Conservation (phyloP, 2,113 vertebrate genomes). For the Halcyon malimbica region DNA sequence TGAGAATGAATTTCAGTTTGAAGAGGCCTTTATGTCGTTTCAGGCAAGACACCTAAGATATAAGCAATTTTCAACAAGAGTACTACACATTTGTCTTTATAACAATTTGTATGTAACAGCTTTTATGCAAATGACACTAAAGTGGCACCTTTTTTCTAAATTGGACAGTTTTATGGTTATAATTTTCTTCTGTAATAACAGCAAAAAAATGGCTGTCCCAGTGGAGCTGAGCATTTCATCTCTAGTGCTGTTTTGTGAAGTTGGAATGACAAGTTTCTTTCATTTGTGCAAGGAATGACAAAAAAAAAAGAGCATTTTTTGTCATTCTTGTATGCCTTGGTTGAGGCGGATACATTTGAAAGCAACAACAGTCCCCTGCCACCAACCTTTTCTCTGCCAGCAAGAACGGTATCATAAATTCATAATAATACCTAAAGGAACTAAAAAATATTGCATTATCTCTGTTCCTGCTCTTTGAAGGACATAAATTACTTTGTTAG, state of each 20-base stretch:
- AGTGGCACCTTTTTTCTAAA: slow-evolving; percentile 89
- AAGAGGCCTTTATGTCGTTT: slow-evolving; percentile 83
- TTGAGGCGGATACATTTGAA: slow-evolving; percentile 64
- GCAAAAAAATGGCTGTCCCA: slow-evolving; percentile 88
- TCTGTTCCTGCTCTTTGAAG: slow-evolving; percentile 22
- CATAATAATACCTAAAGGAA: slow-evolving; percentile 29
- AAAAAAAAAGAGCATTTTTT: slow-evolving; percentile 68
- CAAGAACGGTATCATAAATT: slow-evolving; percentile 47
- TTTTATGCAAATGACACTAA: slow-evolving; percentile 96
- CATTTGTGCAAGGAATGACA: slow-evolving; percentile 89
- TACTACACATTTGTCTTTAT: slow-evolving; percentile 92
- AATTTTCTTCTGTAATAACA: slow-evolving; percentile 95
- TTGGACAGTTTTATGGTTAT: slow-evolving; percentile 94
- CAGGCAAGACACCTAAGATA: slow-evolving; percentile 80
- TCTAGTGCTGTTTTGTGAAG: slow-evolving; percentile 87
- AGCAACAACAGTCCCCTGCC: slow-evolving; percentile 49
- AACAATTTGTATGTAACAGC: slow-evolving; percentile 93
- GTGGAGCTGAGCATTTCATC: slow-evolving; percentile 90
- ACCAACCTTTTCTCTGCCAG: slow-evolving; percentile 43
- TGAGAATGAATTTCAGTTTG: slow-evolving; percentile 84
- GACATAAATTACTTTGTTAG: slow-evolving; percentile 48
- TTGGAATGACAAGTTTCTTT: slow-evolving; percentile 98
- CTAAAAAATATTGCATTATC: slow-evolving; percentile 14
- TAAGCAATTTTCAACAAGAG: slow-evolving; percentile 87
- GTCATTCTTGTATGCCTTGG: slow-evolving; percentile 59